Evolutionary conservation across 2,888 invertebrate genomes (phyloP).

Genomic region (Alsophila aescularia): DNA sequence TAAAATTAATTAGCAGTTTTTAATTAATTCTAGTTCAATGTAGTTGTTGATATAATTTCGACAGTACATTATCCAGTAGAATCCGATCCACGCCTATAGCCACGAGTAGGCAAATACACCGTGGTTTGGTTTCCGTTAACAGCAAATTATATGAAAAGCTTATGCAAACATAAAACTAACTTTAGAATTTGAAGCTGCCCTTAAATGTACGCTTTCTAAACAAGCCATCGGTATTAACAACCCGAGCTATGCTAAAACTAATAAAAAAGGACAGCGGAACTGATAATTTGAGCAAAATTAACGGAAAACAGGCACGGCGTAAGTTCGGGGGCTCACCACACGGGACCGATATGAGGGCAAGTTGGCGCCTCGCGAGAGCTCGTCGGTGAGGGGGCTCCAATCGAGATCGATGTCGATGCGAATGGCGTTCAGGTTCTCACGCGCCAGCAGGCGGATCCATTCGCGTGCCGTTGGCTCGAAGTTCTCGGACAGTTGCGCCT

Average conservation of each 20-base stretch:
- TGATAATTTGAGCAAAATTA: conserved; percentile 10
- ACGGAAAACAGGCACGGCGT: conserved; percentile 7
- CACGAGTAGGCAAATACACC: conserved; percentile 17
- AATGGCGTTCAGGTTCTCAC: conserved; percentile 20
- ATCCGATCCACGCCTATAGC: conserved; percentile 69
- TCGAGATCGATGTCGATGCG: not conserved
- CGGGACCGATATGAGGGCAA: not conserved
- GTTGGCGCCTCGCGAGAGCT: not conserved
- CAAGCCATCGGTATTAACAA: too few species aligned
- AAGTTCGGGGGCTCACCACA: conserved; percentile 4
- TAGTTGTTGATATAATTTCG: not conserved
- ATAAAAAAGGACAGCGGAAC: not conserved
- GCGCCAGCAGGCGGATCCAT: conserved; percentile 27
- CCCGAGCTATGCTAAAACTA: not conserved
- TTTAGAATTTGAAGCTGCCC: too few species aligned
- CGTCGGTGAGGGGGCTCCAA: not conserved
- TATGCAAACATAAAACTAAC: not conserved
- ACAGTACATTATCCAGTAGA: not conserved
- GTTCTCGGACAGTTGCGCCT: conserved; percentile 15
- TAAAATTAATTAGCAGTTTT: too few species aligned
- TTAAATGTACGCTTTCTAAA: too few species aligned
- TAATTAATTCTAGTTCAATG: too few species aligned
- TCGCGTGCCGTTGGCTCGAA: conserved; percentile 13
- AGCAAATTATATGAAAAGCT: not conserved
- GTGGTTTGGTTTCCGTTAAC: conserved; percentile 14